These are phyloP conservation scores for Pilophorus perplexus DNA, from an alignment of 2,888 invertebrate species.

Conservation along the genomic window DNA sequence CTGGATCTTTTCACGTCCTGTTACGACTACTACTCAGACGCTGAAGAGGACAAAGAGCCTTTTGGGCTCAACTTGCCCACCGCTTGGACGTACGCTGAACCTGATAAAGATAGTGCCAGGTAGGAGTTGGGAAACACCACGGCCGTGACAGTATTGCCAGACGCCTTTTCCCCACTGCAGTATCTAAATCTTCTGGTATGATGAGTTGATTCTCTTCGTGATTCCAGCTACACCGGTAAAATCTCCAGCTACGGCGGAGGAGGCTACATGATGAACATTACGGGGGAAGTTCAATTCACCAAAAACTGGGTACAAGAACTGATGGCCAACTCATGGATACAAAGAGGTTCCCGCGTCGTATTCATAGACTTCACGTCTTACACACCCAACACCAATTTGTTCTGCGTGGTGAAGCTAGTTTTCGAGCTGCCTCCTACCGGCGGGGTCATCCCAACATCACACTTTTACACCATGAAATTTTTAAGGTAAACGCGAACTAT, in stretches of 20 bases:
- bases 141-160: no score
- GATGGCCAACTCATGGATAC: slow-evolving; percentile 63
- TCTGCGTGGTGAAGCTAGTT: slow-evolving; percentile 56
- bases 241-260: slow-evolving; percentile 59
- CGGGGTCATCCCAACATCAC: slow-evolving; percentile 25
- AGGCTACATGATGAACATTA: slow-evolving; percentile 60
- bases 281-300: slow-evolving; percentile 54
- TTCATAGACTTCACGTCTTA: slow-evolving; percentile 71
- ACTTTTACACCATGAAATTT: slow-evolving; percentile 40
- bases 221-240: slow-evolving; percentile 58
- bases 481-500: no score
- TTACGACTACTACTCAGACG: slow-evolving; percentile 58
- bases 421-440: slow-evolving; percentile 36
- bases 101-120: slow-evolving; percentile 52
- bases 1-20: slow-evolving; percentile 56
- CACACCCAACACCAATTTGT: slow-evolving; percentile 70
- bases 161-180: no score
- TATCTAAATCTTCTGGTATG: no score
- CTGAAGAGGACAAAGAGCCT: slow-evolving; percentile 57
- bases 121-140: no score
- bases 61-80: slow-evolving; percentile 11
- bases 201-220: no score
- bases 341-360: slow-evolving; percentile 64
- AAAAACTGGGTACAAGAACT: slow-evolving; percentile 55
- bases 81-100: slow-evolving; percentile 17